phyloP scores from a whole-genome alignment of 2,888 invertebrate genomes.

The Osedax fenrisi region DNA sequence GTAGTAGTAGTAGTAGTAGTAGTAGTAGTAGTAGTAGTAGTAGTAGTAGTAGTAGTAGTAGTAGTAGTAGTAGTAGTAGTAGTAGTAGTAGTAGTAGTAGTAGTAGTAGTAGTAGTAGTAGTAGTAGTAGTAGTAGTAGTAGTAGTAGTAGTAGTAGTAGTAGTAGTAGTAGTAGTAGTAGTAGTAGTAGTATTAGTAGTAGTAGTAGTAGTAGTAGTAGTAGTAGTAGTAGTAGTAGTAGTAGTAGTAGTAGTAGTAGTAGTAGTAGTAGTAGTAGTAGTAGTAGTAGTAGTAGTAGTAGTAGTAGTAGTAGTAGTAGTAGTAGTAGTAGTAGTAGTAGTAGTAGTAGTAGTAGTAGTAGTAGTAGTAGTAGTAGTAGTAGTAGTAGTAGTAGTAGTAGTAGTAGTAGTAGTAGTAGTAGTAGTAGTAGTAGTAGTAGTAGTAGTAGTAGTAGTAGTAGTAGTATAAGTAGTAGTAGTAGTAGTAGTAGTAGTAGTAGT shows the following conservation, averaged over 20 bases:
- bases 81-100: background rate
- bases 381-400: slow-evolving; percentile 2
- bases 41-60: background rate
- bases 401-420: background rate
- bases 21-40: background rate
- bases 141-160: background rate
- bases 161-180: background rate
- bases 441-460: too few species aligned
- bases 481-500: slow-evolving; percentile 10
- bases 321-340: background rate
- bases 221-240: background rate
- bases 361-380: slow-evolving; percentile 10
- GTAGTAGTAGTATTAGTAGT: too few species aligned
- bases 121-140: background rate
- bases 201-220: background rate
- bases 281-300: background rate
- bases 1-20: background rate
- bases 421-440: background rate
- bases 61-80: background rate
- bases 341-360: background rate
- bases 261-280: background rate
- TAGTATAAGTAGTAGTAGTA: too few species aligned
- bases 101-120: background rate
- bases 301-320: background rate
- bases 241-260: background rate